Base-by-base conservation (phyloP, 1,140 invertebrate genomes). In the Paraescarpia echinospica region DNA sequence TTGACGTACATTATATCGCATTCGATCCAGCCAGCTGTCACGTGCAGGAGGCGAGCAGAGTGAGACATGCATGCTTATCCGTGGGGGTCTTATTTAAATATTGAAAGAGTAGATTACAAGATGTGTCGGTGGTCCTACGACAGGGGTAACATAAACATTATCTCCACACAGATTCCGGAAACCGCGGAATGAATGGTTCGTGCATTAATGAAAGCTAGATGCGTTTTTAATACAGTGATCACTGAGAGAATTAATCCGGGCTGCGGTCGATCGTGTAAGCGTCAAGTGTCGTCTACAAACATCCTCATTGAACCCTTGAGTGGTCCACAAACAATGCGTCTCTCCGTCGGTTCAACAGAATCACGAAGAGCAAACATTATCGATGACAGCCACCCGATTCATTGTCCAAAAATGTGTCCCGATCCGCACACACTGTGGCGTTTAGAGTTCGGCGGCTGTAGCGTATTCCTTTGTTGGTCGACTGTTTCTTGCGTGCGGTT, bases 401-500 rank as follows among this genome's bases (percentile, higher is more conserved):
- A 18, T 31, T 18, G 27, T 77, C 59, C 12, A 77, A 27, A 51
- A 51, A 12, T 12, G 59, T 14, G 59, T 77, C 59, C 59, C 59
- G 27, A 77, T 77, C 59, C 22, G 0, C 59, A 2, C 27, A 51
- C 48, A 18, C 59, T 12, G 9, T 31, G 59, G 22, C 59, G 14
- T 5, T 6, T 77, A 4, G 59, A 2, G 4, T 77, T 77, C 48
- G 18, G 2, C 22, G 59, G 59, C 22, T 77, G 59, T 77, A 77
- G 22, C 59, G 59, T 18, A 31, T 31, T 27, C 59, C 59, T 77
- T 77, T 77, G 59, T 77, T 27, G 14, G 59, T 2, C 59, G 59
- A 77, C 59, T 77, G 59, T 77, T 77, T 77, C 59, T 77, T 77
- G 59, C 59, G 59, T 77, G 41, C 41, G 59, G 59, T 77, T 77